Evolutionary conservation across 2,113 vertebrate genomes (phyloP).

Genomic region (Papio anubis): DNA sequence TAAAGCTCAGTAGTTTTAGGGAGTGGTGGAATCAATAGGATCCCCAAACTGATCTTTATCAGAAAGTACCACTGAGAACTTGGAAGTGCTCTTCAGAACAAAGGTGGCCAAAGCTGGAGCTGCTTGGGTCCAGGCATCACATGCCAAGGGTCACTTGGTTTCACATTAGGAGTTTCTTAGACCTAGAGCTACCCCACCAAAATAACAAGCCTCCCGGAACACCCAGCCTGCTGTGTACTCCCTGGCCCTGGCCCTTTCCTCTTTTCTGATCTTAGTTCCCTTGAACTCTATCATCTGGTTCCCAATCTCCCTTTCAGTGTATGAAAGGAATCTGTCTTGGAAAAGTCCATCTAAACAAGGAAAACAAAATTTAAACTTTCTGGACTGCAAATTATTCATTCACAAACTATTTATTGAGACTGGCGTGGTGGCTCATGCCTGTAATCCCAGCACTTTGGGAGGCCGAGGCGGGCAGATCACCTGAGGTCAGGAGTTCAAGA

Average conservation of each 20-base stretch:
- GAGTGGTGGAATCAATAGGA: neutral
- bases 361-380: neutral
- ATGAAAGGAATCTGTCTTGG: neutral
- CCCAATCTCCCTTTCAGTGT: neutral
- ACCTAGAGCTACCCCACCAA: neutral
- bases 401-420: neutral
- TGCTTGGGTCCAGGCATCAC: neutral
- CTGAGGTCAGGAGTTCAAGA: no score
- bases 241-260: neutral
- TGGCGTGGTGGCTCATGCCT: rapidly evolving
- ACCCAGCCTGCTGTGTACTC: rapidly evolving
- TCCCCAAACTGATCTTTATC: neutral
- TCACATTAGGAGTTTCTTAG: neutral
- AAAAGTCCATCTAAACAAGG: neutral
- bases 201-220: neutral
- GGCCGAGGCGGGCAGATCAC: no score
- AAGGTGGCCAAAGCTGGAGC: neutral
- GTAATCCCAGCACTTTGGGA: no score
- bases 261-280: neutral
- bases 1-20: neutral
- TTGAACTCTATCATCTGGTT: neutral
- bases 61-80: neutral
- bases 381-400: neutral
- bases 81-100: neutral
- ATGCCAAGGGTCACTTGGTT: neutral